These are phyloP conservation scores for Parascotia fuliginaria DNA, from an alignment of 2,888 invertebrate genomes.

Conservation along the genomic window DNA sequence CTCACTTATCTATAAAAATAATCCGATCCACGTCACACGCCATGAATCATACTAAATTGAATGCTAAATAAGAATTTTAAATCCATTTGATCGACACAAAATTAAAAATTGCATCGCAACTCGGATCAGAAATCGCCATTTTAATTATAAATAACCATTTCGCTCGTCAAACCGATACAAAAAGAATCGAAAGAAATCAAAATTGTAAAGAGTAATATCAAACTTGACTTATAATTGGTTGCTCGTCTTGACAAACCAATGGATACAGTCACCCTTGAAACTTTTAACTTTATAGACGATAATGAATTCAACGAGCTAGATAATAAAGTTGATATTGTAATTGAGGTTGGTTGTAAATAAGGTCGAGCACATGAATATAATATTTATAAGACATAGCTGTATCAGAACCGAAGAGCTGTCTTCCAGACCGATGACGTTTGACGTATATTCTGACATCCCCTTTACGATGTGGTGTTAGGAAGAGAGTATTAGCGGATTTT, in stretches of 20 bases:
- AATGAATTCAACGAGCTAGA: conserved; percentile 5
- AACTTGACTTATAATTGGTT: conserved; percentile 82
- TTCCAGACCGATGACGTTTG: conserved; percentile 84
- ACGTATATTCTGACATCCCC: conserved; percentile 77
- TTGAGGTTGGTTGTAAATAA: conserved; percentile 41
- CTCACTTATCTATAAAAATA: conserved; percentile 3
- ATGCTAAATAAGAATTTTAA: conserved; percentile 43
- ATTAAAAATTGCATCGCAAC: conserved; percentile 64
- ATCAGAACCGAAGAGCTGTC: conserved; percentile 82
- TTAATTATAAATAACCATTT: conserved; percentile 78
- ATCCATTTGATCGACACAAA: conserved; percentile 74
- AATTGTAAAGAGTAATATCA: conserved; percentile 80
- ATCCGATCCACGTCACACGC: conserved; percentile 9
- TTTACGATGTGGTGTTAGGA: conserved; percentile 46
- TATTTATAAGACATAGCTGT: conserved; percentile 81
- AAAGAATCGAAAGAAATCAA: conserved; percentile 81
- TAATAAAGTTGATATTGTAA: conserved; percentile 39
- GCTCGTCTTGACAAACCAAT: conserved; percentile 64
- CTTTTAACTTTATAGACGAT: conserved; percentile 14
- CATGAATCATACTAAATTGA: conserved; percentile 32
- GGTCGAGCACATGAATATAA: conserved; percentile 64
- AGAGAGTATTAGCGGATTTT: conserved; percentile 8
- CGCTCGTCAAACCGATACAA: conserved; percentile 65
- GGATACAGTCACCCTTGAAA: conserved; percentile 49
- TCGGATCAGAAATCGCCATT: conserved; percentile 71